Conservation (phyloP, 30 jellyfish, hydroid and myxozoan species). For the Turritopsis dohrnii region DNA sequence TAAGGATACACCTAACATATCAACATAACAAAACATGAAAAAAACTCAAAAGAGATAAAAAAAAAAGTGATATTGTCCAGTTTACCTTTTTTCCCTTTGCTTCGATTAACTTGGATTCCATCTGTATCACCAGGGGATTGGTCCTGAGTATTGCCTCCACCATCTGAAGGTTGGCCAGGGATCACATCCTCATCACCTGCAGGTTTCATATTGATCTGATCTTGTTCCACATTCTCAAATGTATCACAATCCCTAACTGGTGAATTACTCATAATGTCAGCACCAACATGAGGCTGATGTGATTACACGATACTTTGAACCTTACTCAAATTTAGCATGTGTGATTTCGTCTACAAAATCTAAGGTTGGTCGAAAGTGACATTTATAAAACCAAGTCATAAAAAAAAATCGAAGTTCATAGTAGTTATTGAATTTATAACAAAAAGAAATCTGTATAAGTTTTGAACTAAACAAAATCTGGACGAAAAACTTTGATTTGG, state of each 20-base stretch:
- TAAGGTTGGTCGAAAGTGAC: no score
- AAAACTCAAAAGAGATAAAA: background rate
- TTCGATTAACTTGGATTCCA: background rate
- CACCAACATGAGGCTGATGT: background rate
- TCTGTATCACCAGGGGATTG: no score
- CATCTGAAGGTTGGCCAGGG: no score
- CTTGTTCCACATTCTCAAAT: background rate
- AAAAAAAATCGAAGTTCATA: no score
- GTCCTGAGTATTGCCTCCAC: no score
- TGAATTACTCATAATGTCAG: background rate
- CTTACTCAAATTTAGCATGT: background rate
- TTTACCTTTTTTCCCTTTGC: background rate
- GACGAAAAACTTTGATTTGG: no score
- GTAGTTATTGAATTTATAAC: background rate
- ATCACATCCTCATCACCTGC: background rate
- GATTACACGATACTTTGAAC: no score
- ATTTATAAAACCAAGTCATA: background rate
- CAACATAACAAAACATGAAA: background rate
- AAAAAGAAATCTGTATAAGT: no score
- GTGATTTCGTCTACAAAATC: no score
- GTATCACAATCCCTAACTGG: background rate
- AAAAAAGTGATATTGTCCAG: background rate
- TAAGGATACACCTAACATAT: constrained; percentile 55
- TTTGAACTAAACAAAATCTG: no score
- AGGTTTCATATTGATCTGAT: background rate